Percentiles rank a stretch among this genome's conserved stretches.
Conservation (phyloP, 2,888 invertebrate species). For the Ochropleura leucogaster region DNA sequence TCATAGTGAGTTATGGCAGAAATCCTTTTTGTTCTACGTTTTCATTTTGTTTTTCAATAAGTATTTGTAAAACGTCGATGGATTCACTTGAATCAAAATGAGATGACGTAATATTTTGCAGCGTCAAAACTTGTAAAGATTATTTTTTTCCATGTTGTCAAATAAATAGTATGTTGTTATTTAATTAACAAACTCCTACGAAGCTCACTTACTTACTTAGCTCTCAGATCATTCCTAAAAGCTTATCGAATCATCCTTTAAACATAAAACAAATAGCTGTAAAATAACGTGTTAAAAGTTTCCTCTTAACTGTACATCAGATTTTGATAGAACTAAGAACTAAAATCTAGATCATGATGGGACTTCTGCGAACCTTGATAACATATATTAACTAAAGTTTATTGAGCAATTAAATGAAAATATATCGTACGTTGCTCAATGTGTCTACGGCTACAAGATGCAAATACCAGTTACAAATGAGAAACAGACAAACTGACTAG, state of each 20-base stretch:
- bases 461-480: constrained; percentile 58
- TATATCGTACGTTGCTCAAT: constrained; percentile 50
- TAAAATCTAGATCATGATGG: constrained; percentile 17
- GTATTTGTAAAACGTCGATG: too few species aligned
- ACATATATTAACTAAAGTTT: constrained; percentile 44
- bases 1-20: too few species aligned
- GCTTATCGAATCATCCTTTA: neutral
- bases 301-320: neutral
- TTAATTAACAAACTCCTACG: constrained; percentile 10
- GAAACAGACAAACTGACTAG: constrained; percentile 60
- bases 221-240: constrained; percentile 11
- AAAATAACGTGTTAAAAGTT: neutral
- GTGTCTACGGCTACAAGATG: constrained; percentile 30
- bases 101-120: neutral
- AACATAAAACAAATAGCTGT: neutral
- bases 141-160: neutral
- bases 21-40: too few species aligned
- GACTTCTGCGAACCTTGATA: constrained; percentile 20
- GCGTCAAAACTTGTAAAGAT: neutral
- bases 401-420: constrained; percentile 43
- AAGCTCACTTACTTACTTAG: constrained; percentile 25
- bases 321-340: neutral
- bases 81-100: neutral
- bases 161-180: neutral
- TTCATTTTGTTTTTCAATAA: too few species aligned